These are phyloP conservation scores for Tangara arthus DNA, from an alignment of 2,797 vertebrate species.

Conservation along the genomic window DNA sequence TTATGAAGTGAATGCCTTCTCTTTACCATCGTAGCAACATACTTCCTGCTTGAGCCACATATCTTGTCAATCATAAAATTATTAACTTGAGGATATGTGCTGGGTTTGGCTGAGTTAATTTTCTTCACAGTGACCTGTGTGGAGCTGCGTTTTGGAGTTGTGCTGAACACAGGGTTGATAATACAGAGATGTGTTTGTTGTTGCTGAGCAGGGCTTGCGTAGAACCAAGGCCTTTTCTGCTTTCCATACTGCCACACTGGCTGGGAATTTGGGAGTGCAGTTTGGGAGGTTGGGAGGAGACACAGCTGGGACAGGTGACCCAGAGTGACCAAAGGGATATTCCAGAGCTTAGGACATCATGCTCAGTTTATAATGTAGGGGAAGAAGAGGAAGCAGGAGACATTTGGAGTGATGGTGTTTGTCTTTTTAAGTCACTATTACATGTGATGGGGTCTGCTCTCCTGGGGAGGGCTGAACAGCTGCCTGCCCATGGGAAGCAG, in stretches of 20 bases:
- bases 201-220: not conserved
- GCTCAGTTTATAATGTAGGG: not conserved
- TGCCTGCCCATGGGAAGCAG: not conserved
- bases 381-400: not conserved
- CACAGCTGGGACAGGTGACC: not conserved
- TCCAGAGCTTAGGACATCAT: not conserved
- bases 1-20: not conserved
- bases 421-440: not conserved
- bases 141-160: not conserved
- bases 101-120: not conserved
- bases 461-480: not conserved
- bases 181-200: accelerated
- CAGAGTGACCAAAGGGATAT: not conserved
- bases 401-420: not conserved
- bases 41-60: not conserved
- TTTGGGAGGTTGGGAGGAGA: not conserved
- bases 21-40: not conserved
- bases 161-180: not conserved
- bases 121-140: not conserved
- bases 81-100: not conserved
- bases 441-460: not conserved
- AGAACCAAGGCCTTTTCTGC: not conserved
- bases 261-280: not conserved
- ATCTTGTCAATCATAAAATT: slow-evolving; percentile 30
- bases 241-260: too few relatives aligned